Conservation (phyloP, 2,888 invertebrate genomes). For the Neoitamus cyanurus region DNA sequence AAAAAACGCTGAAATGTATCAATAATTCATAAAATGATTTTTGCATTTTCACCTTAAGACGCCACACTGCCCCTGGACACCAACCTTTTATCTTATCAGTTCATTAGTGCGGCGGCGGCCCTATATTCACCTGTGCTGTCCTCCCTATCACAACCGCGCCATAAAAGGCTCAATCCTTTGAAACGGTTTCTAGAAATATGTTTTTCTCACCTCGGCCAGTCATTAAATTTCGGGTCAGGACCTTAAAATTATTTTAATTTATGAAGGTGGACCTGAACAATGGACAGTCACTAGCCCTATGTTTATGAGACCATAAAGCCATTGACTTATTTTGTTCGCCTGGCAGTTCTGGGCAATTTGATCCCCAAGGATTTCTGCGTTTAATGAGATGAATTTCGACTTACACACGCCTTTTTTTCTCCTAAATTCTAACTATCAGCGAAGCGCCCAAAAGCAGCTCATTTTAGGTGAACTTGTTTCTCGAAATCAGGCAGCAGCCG, state of each 20-base stretch:
- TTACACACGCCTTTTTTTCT: conserved; percentile 7
- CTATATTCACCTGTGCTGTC: not conserved
- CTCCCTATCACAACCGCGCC: not conserved
- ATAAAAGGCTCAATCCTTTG: not conserved
- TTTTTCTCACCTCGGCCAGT: conserved; percentile 22
- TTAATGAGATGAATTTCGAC: conserved; percentile 3
- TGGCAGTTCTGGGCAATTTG: not conserved
- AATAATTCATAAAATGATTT: conserved; percentile 25
- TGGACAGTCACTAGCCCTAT: not conserved
- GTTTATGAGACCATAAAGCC: conserved; percentile 33
- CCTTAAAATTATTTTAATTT: conserved; percentile 23
- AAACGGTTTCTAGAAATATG: conserved; percentile 7
- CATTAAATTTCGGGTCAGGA: conserved; percentile 6
- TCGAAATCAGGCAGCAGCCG: not conserved
- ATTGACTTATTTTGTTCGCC: not conserved
- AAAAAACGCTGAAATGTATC: not conserved
- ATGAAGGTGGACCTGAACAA: conserved; percentile 15
- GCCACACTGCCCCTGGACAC: not conserved
- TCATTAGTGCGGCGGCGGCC: not conserved
- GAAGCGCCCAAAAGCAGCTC: not conserved
- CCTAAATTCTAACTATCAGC: conserved; percentile 2
- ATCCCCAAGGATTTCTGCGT: not conserved
- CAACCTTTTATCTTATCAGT: conserved; percentile 10
- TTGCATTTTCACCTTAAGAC: not conserved
- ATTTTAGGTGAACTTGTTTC: not conserved